Percentiles rank a stretch among this genome's conserved stretches.
phyloP scores from a whole-genome alignment of 2,888 invertebrate species.

The Brenthis hecate region DNA sequence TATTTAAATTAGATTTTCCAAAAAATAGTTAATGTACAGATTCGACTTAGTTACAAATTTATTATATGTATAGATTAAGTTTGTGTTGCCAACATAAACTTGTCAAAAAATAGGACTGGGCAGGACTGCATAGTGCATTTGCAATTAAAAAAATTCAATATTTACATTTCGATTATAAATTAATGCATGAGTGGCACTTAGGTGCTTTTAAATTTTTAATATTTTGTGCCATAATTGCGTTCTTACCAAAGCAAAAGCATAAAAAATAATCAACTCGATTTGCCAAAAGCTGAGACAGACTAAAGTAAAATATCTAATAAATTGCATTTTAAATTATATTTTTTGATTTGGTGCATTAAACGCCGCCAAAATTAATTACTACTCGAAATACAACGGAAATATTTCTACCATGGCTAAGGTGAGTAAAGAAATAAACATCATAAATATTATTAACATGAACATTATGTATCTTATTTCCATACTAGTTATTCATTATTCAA shows the following conservation, averaged over 20 bases:
- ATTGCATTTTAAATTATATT: conserved; percentile 14
- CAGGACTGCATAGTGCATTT: conserved; percentile 1
- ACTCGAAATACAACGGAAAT: conserved; percentile 85
- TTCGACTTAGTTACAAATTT: too few relatives aligned
- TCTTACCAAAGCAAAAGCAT: background rate
- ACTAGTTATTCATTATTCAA: conserved; percentile 49
- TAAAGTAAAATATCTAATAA: background rate
- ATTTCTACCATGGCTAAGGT: conserved; percentile 87
- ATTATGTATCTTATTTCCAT: conserved; percentile 54
- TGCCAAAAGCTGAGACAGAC: background rate
- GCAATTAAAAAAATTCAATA: conserved; percentile 10
- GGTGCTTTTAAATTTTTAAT: background rate
- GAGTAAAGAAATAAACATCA: conserved; percentile 47
- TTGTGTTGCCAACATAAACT: conserved; percentile 6
- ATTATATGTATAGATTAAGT: background rate
- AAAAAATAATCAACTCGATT: background rate
- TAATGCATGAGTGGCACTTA: background rate
- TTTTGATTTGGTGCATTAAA: conserved; percentile 40
- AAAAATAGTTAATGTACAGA: too few relatives aligned
- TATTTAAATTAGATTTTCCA: too few relatives aligned
- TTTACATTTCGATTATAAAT: conserved; percentile 8
- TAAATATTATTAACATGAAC: conserved; percentile 27
- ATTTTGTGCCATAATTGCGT: background rate
- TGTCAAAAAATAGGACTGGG: conserved; percentile 19
- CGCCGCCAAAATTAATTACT: conserved; percentile 85